Percentiles rank a stretch among this genome's conserved stretches.
phyloP scores from a whole-genome alignment of 2,797 vertebrate species.

The Sebastes steindachneri region DNA sequence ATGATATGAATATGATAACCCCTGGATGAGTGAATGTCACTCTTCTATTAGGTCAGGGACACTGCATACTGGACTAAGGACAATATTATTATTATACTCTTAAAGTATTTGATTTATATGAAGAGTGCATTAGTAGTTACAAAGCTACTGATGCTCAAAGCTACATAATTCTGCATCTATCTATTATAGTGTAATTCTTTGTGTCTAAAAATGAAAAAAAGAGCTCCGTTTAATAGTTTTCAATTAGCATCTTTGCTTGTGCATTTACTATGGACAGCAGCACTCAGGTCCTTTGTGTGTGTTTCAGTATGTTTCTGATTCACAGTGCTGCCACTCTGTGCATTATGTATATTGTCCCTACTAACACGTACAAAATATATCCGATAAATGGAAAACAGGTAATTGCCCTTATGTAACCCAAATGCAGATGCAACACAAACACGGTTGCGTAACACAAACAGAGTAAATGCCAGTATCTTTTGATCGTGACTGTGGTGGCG shows the following conservation, averaged over 20 bases:
- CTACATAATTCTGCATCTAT: not conserved
- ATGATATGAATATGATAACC: conserved; percentile 21
- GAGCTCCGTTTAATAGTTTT: conserved; percentile 4
- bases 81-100: not conserved
- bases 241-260: not conserved
- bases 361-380: conserved; percentile 7
- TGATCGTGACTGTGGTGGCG: conserved; percentile 33
- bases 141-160: conserved; percentile 1
- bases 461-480: conserved; percentile 63
- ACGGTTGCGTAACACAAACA: conserved; percentile 53
- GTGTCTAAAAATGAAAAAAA: not conserved
- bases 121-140: not conserved
- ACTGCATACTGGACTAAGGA: not conserved
- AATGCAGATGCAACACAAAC: conserved; percentile 46
- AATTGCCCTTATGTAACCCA: conserved; percentile 51
- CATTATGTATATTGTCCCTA: conserved; percentile 17
- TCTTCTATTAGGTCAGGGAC: not conserved
- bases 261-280: not conserved
- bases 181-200: not conserved
- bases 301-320: no score
- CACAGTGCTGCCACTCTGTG: not conserved
- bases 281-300: conserved; percentile 3
- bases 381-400: conserved; percentile 25
- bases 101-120: not conserved
- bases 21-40: not conserved